Base-by-base conservation (phyloP, 2,113 vertebrate genomes). In the Baryphthengus martii region DNA sequence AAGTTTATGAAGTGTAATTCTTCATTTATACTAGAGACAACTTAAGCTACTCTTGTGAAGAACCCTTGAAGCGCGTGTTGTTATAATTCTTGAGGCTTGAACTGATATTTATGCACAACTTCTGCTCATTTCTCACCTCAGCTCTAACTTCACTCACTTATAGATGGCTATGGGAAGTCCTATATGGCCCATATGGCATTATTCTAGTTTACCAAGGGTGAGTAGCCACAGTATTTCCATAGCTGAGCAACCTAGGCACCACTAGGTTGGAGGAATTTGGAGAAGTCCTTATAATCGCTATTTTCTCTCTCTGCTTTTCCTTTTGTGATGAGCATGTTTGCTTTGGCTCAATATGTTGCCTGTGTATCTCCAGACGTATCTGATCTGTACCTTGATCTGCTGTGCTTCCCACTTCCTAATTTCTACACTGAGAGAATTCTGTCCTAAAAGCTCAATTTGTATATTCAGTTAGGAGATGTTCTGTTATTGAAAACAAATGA, bases 401-500 rank as follows among this genome's bases (percentile, higher is more conserved):
- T 50, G 4, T 53, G n/a, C 53, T 93, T 85, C 35, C 52, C 16
- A 16, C 53, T 87, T 83, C n/a, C 42, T 74, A 55, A 37, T 61
- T 74, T 80, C 83, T 25, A 40, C 20, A 13, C 7, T 71, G 68
- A 39, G 52, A 87, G 28, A 84, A 73, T 67, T 28, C 66, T 80
- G 17, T 59, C 63, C 42, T 67, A 85, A 78, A 88, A 80, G 14
- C 8, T 65, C 25, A n/a, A 33, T n/a, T 86, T 93, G 71, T 62
- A 23, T 45, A 45, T 75, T 82, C 82, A 13, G 42, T 68, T 82
- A 82, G 71, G 91, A 97, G 85, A 73, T 84, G 29, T 75, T 93
- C 87, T 92, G 56, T 91, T 74, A 21, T 2, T 84, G 81, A 53
- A 95, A 97, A 93, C 55, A 45, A 83, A 26, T 92, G 49, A 68